Conservation (phyloP, 2,888 invertebrate genomes). For the Paralinhomoeus sp. region DNA sequence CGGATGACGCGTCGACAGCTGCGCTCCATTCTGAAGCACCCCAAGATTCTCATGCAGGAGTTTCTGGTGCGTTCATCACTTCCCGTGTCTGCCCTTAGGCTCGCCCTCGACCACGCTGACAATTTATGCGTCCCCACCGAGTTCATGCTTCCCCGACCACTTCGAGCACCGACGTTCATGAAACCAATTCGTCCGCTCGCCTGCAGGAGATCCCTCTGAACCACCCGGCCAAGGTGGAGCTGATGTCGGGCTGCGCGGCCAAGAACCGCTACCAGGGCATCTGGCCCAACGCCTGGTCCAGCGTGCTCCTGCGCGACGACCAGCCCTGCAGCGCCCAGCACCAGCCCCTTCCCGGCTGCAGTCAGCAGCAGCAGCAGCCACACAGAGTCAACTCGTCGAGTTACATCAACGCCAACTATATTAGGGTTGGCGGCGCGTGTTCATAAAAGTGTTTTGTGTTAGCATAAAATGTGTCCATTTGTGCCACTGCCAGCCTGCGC, state of each 20-base stretch:
- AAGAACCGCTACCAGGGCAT: slow-evolving; percentile 75
- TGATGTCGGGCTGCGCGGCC: slow-evolving; percentile 61
- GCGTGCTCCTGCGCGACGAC: slow-evolving; percentile 1
- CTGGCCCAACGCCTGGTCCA: slow-evolving; percentile 40
- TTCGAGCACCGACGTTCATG: not conserved
- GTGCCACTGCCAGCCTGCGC: no score
- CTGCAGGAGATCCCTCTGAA: slow-evolving; percentile 57
- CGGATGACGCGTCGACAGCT: slow-evolving; percentile 35
- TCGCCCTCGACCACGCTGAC: no score
- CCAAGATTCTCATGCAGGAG: slow-evolving; percentile 47
- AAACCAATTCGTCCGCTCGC: not conserved
- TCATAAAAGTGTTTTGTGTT: not conserved
- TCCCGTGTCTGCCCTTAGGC: no score
- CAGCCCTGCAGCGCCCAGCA: not conserved
- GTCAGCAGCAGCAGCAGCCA: not conserved
- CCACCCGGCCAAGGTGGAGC: slow-evolving; percentile 56
- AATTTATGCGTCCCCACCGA: no score
- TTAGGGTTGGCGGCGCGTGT: slow-evolving; percentile 36
- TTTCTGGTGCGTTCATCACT: slow-evolving; percentile 60
- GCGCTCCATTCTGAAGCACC: slow-evolving; percentile 32
- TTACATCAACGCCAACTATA: slow-evolving; percentile 81
- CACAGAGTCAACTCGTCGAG: slow-evolving; percentile 15
- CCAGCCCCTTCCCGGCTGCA: not conserved
- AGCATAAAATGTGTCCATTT: no score
- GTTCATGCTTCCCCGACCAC: no score